These are phyloP conservation scores for Spodoptera littoralis DNA, from an alignment of 2,888 invertebrate genomes.

Conservation along the genomic window DNA sequence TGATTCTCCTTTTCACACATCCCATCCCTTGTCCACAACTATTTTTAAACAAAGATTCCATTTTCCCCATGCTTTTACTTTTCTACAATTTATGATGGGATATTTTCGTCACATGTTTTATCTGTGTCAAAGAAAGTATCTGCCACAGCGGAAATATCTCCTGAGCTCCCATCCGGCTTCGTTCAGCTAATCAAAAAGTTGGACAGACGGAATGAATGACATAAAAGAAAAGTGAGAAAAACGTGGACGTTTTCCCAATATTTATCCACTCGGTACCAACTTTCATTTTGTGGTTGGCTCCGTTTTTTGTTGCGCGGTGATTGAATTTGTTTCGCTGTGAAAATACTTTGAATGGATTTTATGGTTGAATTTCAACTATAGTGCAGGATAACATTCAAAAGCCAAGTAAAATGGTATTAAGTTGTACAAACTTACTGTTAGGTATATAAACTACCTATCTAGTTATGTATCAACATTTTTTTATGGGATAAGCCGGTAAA, in stretches of 20 bases:
- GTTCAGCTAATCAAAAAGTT: slow-evolving; percentile 45
- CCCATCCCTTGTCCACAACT: slow-evolving; percentile 13
- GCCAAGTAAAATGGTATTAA: too few species aligned
- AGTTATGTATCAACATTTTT: too few species aligned
- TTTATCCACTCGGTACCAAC: slow-evolving; percentile 3
- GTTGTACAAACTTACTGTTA: too few species aligned
- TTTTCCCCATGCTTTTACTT: slow-evolving; percentile 16
- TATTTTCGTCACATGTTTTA: slow-evolving; percentile 14
- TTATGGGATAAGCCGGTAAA: too few species aligned
- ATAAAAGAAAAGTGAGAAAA: slow-evolving; percentile 22
- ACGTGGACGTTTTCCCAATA: neutral
- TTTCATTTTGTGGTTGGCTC: slow-evolving; percentile 4
- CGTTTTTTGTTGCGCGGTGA: neutral
- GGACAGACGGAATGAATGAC: slow-evolving; percentile 27
- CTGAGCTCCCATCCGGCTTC: slow-evolving; percentile 25
- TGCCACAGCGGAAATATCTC: slow-evolving; percentile 6
- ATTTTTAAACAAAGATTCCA: slow-evolving; percentile 29
- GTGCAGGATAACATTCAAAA: too few species aligned
- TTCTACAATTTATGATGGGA: neutral
- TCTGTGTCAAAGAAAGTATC: neutral
- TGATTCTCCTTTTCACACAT: slow-evolving; percentile 42
- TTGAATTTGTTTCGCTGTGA: too few species aligned
- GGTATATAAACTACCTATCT: too few species aligned
- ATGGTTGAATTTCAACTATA: too few species aligned
- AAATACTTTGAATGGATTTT: too few species aligned